Evolutionary conservation across 2,797 vertebrate species (phyloP).

Genomic region (Schizopygopsis pylzovi): DNA sequence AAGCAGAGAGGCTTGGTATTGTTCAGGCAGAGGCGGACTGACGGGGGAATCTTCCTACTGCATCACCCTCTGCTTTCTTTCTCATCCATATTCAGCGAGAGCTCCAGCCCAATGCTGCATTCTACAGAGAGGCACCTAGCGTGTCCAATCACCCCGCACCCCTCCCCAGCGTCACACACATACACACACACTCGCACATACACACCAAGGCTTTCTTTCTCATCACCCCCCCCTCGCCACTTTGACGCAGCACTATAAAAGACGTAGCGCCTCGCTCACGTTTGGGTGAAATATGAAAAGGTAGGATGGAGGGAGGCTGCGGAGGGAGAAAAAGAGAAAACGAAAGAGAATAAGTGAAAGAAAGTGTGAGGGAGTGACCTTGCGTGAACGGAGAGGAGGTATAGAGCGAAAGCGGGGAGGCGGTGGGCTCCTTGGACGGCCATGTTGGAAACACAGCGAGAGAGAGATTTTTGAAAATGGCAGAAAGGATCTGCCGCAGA

Average conservation of each 20-base stretch:
- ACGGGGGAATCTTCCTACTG: slow-evolving; percentile 69
- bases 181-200: slow-evolving; percentile 32
- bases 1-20: slow-evolving; percentile 61
- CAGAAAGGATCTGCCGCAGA: slow-evolving; percentile 79
- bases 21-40: slow-evolving; percentile 62
- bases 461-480: slow-evolving; percentile 54
- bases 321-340: slow-evolving; percentile 50
- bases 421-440: slow-evolving; percentile 51
- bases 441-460: slow-evolving; percentile 59
- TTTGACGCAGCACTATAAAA: slow-evolving; percentile 87
- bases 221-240: slow-evolving; percentile 66
- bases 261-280: slow-evolving; percentile 77
- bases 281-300: slow-evolving; percentile 62
- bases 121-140: slow-evolving; percentile 75
- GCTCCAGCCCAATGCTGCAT: slow-evolving; percentile 83
- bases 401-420: slow-evolving; percentile 50
- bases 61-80: slow-evolving; percentile 80
- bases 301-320: slow-evolving; percentile 60
- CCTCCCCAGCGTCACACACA: slow-evolving; percentile 61
- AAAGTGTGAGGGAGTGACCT: slow-evolving; percentile 63
- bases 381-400: slow-evolving; percentile 50
- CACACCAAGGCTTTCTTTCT: slow-evolving; percentile 61
- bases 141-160: slow-evolving; percentile 76
- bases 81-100: slow-evolving; percentile 89
- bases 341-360: slow-evolving; percentile 46